phyloP scores from a whole-genome alignment of 2,113 vertebrate genomes.

The Corynorhinus townsendii region DNA sequence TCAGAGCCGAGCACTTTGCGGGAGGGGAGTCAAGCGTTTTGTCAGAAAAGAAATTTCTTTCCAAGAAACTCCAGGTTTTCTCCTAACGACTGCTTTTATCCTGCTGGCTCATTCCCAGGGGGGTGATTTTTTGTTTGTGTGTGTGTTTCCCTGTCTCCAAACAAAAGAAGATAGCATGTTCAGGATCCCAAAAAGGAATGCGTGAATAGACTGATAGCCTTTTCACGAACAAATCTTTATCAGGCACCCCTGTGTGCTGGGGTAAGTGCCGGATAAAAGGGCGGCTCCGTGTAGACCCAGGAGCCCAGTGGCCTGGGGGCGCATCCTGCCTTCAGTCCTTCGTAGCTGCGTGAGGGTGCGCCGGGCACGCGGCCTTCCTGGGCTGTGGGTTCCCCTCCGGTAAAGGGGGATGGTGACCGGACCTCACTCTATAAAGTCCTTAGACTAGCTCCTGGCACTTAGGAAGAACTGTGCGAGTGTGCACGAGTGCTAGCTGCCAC shows the following conservation, averaged over 20 bases:
- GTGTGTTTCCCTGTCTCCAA: neutral
- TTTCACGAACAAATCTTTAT: neutral
- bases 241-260: too few relatives aligned
- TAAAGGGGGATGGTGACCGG: neutral
- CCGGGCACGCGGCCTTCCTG: neutral
- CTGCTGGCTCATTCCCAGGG: neutral
- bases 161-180: neutral
- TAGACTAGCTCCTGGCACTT: neutral
- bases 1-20: neutral
- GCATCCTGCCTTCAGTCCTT: neutral
- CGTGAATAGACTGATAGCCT: accelerated
- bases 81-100: neutral
- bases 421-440: neutral
- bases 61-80: neutral
- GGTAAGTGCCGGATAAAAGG: neutral
- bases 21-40: neutral
- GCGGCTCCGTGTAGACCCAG: accelerated
- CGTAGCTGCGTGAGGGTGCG: neutral
- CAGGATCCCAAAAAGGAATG: neutral
- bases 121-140: neutral
- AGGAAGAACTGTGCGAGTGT: neutral
- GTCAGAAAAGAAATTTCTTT: neutral
- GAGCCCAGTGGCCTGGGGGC: accelerated
- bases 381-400: neutral
- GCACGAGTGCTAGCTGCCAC: neutral